phyloP scores from a whole-genome alignment of 2,888 invertebrate genomes.

The Cataglyphis altisquamis region DNA sequence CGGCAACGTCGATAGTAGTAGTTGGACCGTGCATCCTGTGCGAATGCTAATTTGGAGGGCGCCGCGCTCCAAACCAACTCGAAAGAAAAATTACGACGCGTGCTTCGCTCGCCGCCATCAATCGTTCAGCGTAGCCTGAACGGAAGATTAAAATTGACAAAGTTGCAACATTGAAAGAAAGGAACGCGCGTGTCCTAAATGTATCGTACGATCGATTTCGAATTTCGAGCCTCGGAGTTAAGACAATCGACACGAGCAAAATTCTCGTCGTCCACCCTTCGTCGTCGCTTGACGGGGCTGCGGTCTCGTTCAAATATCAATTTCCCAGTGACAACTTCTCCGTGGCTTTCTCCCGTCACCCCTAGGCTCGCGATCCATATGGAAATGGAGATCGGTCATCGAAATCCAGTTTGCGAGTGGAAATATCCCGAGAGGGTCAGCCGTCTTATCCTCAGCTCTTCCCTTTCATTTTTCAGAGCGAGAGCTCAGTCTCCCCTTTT shows the following conservation, averaged over 20 bases:
- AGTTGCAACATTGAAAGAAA: not conserved
- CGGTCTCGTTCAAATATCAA: conserved; percentile 82
- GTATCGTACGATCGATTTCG: conserved; percentile 15
- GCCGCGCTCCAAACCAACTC: conserved; percentile 21
- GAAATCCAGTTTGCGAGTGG: conserved; percentile 85
- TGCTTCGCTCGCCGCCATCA: conserved; percentile 40
- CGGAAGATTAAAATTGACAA: conserved; percentile 22
- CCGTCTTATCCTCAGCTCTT: conserved; percentile 67
- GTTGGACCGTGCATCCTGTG: conserved; percentile 86
- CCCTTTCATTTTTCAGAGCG: conserved; percentile 7
- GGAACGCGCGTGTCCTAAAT: not conserved
- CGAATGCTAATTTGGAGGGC: conserved; percentile 84
- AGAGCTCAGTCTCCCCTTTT: conserved; percentile 19
- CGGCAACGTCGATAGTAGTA: conserved; percentile 86
- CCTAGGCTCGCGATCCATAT: conserved; percentile 75
- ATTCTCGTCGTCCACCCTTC: conserved; percentile 32
- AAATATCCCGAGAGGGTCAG: conserved; percentile 84
- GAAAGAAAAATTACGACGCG: conserved; percentile 46
- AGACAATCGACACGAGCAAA: conserved; percentile 36
- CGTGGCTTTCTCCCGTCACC: conserved; percentile 62
- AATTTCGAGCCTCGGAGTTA: not conserved
- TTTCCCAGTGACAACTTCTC: conserved; percentile 82
- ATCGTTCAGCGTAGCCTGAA: conserved; percentile 22
- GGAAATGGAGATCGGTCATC: conserved; percentile 85
- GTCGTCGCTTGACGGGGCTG: conserved; percentile 28